These are phyloP conservation scores for Sisor rabdophorus DNA, from an alignment of 2,113 vertebrate species.

Conservation along the genomic window DNA sequence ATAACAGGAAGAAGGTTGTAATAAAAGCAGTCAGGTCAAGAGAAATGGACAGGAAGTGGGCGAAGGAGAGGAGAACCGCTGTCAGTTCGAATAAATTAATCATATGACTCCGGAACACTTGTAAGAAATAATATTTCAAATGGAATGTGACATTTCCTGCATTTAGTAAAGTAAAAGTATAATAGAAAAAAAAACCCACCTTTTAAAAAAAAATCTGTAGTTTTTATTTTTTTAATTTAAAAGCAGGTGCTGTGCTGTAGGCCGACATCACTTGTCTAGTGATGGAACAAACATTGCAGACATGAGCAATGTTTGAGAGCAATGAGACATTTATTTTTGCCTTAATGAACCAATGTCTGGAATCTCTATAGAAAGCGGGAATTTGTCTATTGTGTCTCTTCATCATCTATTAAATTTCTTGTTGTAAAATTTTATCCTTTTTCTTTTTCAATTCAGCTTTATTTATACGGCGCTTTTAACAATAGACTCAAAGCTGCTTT, in stretches of 20 bases:
- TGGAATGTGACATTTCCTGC: constrained; percentile 10
- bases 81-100: constrained; percentile 33
- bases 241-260: background rate
- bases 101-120: background rate
- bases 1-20: constrained; percentile 35
- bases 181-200: background rate
- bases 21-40: constrained; percentile 10
- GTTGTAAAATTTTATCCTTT: no score
- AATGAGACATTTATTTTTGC: background rate
- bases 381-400: no score
- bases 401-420: no score
- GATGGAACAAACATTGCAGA: background rate
- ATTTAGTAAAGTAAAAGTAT: background rate
- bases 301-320: background rate
- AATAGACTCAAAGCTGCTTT: no score
- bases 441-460: no score
- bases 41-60: constrained; percentile 19
- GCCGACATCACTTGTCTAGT: background rate
- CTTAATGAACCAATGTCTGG: background rate
- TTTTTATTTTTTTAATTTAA: background rate
- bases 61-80: constrained; percentile 23
- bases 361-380: no score
- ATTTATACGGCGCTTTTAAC: no score
- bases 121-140: constrained; percentile 5
- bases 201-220: no score